These are phyloP conservation scores for Silurus asotus DNA, from an alignment of 2,113 vertebrate genomes.

Conservation along the genomic window DNA sequence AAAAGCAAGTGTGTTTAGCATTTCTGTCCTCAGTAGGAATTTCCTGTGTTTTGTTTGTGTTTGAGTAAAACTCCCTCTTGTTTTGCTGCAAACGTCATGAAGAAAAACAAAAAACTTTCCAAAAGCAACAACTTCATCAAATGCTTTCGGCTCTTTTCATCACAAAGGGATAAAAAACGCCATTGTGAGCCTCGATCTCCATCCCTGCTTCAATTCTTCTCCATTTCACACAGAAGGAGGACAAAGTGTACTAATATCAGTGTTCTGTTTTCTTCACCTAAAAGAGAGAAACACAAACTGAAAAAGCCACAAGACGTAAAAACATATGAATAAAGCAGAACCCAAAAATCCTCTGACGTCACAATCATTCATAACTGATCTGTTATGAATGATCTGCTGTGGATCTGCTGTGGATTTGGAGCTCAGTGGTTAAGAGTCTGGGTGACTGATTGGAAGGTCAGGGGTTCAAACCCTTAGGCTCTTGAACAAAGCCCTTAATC, in stretches of 20 bases:
- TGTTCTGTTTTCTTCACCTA: constrained; percentile 1
- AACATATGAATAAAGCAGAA: background rate
- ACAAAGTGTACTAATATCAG: constrained; percentile 20
- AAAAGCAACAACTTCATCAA: constrained; percentile 47
- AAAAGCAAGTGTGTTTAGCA: background rate
- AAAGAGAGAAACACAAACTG: background rate
- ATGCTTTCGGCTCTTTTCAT: constrained; percentile 9
- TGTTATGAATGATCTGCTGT: too few relatives aligned
- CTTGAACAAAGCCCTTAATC: too few relatives aligned
- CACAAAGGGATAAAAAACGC: constrained; percentile 35
- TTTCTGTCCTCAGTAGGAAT: constrained; percentile 23
- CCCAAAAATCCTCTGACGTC: background rate
- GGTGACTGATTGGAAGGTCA: too few relatives aligned
- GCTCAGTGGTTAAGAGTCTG: too few relatives aligned
- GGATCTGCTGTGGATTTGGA: too few relatives aligned
- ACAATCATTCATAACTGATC: background rate
- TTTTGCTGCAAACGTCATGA: constrained; percentile 42
- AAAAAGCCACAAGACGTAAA: background rate
- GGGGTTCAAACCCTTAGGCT: too few relatives aligned
- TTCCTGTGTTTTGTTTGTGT: constrained; percentile 44
- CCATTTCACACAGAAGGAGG: background rate
- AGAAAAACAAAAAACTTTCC: constrained; percentile 29
- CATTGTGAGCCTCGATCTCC: constrained; percentile 22
- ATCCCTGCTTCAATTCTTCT: background rate
- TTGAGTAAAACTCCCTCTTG: constrained; percentile 25